Evolutionary conservation across 2,888 invertebrate genomes (phyloP).

Genomic region (Syrista parreyssii): DNA sequence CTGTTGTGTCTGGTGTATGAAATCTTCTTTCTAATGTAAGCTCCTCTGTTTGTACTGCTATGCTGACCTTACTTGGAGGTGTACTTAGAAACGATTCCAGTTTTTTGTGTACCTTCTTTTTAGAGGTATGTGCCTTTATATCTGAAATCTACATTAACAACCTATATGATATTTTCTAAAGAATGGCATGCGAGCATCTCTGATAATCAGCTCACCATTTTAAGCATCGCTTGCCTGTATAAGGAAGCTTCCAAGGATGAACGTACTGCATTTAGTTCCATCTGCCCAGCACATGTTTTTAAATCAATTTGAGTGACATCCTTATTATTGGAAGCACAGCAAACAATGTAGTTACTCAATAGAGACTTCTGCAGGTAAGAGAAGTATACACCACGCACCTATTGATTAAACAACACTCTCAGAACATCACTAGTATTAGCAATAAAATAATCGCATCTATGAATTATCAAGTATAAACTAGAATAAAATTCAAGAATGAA

Average conservation of each 20-base stretch:
- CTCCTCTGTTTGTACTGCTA: constrained; percentile 45
- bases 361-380: constrained; percentile 54
- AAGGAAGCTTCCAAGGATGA: constrained; percentile 48
- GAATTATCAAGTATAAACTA: background rate
- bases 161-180: background rate
- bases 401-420: background rate
- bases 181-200: background rate
- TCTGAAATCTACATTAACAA: constrained; percentile 44
- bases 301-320: constrained; percentile 35
- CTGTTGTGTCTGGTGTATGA: background rate
- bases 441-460: background rate
- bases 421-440: constrained; percentile 1
- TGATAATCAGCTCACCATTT: constrained; percentile 40
- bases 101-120: constrained; percentile 47
- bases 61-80: constrained; percentile 38
- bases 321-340: constrained; percentile 36
- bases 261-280: constrained; percentile 51
- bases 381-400: constrained; percentile 55
- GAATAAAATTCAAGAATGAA: background rate
- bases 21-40: background rate
- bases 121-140: constrained; percentile 45
- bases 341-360: constrained; percentile 47
- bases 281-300: constrained; percentile 48
- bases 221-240: constrained; percentile 52
- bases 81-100: constrained; percentile 43